A percentile compares a stretch with the other conserved stretches of the same genome.
Conservation (phyloP, 2,113 vertebrate genomes). For the Columba janthina region DNA sequence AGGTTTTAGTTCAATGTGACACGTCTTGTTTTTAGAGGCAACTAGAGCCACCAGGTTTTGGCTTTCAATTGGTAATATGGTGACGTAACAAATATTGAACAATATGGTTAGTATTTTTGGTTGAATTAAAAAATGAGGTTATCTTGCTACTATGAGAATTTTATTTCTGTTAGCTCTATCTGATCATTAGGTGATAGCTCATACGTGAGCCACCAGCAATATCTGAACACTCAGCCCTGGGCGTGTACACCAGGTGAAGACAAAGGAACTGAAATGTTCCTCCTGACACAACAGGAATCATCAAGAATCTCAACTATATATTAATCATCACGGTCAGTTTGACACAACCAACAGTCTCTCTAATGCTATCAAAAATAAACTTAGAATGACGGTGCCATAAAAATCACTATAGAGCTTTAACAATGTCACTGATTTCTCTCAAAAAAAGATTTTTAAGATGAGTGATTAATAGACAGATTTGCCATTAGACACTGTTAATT, state of each 20-base stretch:
- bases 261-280: conserved; percentile 15
- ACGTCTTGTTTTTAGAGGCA: not conserved
- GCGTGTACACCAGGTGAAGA: not conserved
- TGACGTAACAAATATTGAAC: not conserved
- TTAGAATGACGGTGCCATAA: not conserved
- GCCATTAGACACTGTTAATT: not conserved
- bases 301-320: conserved; percentile 34
- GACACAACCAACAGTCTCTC: not conserved
- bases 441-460: not conserved
- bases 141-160: not conserved
- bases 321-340: conserved; percentile 15
- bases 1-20: not conserved
- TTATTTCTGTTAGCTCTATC: not conserved
- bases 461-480: not conserved
- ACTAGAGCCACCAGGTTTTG: not conserved
- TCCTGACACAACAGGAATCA: conserved; percentile 13
- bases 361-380: not conserved
- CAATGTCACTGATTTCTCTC: not conserved
- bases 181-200: conserved; percentile 18
- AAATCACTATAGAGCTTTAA: not conserved
- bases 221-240: not conserved
- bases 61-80: not conserved
- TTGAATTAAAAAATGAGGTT: not conserved
- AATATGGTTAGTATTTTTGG: not conserved
- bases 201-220: not conserved